phyloP scores from a whole-genome alignment of 2,113 vertebrate species.

The Thunnus maccoyii region DNA sequence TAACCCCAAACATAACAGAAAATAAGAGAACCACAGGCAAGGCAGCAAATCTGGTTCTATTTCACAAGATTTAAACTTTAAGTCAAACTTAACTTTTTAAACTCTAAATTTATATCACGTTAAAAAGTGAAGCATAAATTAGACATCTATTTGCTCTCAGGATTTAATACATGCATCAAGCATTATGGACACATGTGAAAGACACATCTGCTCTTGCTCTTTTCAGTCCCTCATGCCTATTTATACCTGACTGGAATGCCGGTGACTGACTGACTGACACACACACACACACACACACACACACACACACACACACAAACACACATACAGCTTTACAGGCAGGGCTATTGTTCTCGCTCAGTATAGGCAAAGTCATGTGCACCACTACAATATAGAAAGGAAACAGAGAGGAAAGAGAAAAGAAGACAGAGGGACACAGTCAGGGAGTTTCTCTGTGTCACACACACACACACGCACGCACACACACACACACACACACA shows the following conservation, averaged over 20 bases:
- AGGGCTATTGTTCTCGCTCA: constrained; percentile 80
- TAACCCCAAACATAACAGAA: neutral
- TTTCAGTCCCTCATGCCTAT: constrained; percentile 71
- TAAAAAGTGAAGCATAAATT: neutral
- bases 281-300: constrained; percentile 20
- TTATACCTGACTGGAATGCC: constrained; percentile 83
- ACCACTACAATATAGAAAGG: constrained; percentile 29
- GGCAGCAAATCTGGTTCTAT: constrained; percentile 6
- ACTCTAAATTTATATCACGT: neutral
- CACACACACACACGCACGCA: neutral
- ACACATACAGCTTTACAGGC: constrained; percentile 49
- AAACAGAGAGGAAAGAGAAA: constrained; percentile 34
- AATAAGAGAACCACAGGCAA: neutral
- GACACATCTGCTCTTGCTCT: constrained; percentile 74
- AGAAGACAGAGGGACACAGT: constrained; percentile 15
- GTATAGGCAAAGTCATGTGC: constrained; percentile 72
- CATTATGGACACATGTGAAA: constrained; percentile 70
- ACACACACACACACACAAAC: constrained; percentile 33
- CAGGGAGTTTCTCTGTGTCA: constrained; percentile 36
- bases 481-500: constrained; percentile 21
- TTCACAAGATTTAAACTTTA: constrained; percentile 29
- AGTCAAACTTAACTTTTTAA: constrained; percentile 50
- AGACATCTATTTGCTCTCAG: constrained; percentile 1
- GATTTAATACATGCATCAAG: constrained; percentile 8
- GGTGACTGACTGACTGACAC: constrained; percentile 61